Evolutionary conservation across 2,888 invertebrate genomes (phyloP), one percentile per base, ranked within the genome.

Genomic region (Phaonia tiefii): DNA sequence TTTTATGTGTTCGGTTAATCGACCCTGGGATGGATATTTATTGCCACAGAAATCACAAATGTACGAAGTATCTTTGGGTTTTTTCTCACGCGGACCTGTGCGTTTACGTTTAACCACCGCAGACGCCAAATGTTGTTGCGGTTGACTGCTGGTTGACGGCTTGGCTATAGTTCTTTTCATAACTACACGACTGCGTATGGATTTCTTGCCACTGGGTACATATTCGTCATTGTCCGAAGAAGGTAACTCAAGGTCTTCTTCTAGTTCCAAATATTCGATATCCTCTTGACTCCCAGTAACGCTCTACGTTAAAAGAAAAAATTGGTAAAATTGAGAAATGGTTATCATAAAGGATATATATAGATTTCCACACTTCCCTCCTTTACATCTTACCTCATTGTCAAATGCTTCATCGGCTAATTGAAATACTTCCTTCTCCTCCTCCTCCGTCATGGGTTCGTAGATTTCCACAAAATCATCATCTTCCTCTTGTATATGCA

Each of bases 1-100:
- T 76, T 91, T 88, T 73, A 90, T 90, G 81, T 91, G 91, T 65
- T 89, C 88, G 49, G 89, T 90, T 0, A 91, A 86, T 1, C 90
- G 88, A 20, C 90, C 89, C 78, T 89, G 88, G 2, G 89, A 88
- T 22, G 89, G 89, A 80, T 91, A 91, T 66, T 87, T 86, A 67
- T 91, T 91, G 13, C 90, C 91, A 69, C 91, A 91, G 20, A 90
- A 87, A 75, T 91, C 90, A 76, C 91, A 91, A 7, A 90, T 89
- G 26, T 86, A 89, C 54, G 86, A 86, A 15, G 84, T 86, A 66
- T 88, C 86, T 75, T 89, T 89, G 1, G 79, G 20, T 79, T 83
- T 84, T 22, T 79, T 84, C n/a, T 81, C 77, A 49, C 82, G 84
- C 2, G 83, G 80, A 26, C 65, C 77, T 7, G 80, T 73, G 80